Conservation (phyloP, 2,797 vertebrate genomes). For the Poecile montanus region DNA sequence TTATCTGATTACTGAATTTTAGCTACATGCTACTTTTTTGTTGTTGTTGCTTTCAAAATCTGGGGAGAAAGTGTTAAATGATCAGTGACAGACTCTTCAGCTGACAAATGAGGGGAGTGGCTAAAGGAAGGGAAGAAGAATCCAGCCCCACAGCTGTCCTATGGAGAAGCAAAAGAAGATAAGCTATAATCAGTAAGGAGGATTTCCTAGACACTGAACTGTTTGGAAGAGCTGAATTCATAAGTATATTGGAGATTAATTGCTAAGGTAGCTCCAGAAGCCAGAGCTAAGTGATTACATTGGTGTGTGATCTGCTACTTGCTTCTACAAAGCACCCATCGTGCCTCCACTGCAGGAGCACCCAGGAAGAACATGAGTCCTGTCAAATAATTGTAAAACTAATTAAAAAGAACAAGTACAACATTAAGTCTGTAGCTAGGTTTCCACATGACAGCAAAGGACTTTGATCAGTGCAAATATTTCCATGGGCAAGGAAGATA, state of each 20-base stretch:
- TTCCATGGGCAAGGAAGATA: neutral
- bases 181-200: neutral
- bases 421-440: neutral
- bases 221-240: neutral
- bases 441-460: neutral
- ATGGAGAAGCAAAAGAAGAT: neutral
- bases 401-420: conserved; percentile 25
- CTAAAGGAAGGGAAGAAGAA: neutral
- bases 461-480: conserved; percentile 34
- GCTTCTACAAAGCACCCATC: conserved; percentile 11
- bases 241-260: neutral
- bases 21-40: neutral
- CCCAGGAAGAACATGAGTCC: neutral
- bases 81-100: neutral
- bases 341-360: neutral
- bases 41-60: neutral
- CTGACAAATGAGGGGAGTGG: neutral
- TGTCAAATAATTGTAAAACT: conserved; percentile 1
- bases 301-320: neutral
- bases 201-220: neutral
- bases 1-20: neutral
- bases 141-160: neutral
- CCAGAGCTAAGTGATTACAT: neutral
- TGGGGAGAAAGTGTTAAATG: neutral
- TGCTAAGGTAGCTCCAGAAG: neutral